Percentiles rank a stretch among this genome's conserved stretches.
These are phyloP conservation scores for Anthrax anthrax DNA, from an alignment of 2,888 invertebrate genomes.

Conservation along the genomic window DNA sequence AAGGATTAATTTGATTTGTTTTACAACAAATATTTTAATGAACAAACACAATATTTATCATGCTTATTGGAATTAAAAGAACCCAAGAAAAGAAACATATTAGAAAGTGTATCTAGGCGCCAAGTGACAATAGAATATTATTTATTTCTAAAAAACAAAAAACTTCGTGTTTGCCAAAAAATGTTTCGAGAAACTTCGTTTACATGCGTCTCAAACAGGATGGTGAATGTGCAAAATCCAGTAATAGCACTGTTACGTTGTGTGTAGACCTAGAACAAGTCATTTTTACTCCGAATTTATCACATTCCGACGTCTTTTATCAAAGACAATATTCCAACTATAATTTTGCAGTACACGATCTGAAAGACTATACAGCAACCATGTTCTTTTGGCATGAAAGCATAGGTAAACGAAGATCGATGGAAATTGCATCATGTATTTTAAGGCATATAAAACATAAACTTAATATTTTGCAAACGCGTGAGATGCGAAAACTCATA, in stretches of 20 bases:
- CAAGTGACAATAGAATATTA: background rate
- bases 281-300: conserved; percentile 5
- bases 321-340: conserved; percentile 7
- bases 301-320: conserved; percentile 1
- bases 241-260: background rate
- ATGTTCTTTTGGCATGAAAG: conserved; percentile 10
- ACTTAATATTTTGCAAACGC: background rate
- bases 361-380: background rate
- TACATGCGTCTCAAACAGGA: background rate
- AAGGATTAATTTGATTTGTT: background rate
- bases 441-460: background rate
- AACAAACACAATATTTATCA: background rate
- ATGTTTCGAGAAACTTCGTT: background rate
- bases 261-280: conserved; percentile 5
- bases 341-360: conserved; percentile 3
- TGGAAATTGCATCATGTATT: conserved; percentile 7
- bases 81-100: background rate
- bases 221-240: background rate
- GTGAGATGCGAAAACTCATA: background rate
- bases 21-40: background rate
- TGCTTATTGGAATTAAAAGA: background rate
- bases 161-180: background rate
- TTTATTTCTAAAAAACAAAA: background rate
- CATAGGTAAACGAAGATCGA: conserved; percentile 6
- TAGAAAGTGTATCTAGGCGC: background rate